Percentiles rank a stretch among this genome's conserved stretches.
These are phyloP conservation scores for Marmota monax DNA, from an alignment of 2,113 vertebrate species.

Conservation along the genomic window DNA sequence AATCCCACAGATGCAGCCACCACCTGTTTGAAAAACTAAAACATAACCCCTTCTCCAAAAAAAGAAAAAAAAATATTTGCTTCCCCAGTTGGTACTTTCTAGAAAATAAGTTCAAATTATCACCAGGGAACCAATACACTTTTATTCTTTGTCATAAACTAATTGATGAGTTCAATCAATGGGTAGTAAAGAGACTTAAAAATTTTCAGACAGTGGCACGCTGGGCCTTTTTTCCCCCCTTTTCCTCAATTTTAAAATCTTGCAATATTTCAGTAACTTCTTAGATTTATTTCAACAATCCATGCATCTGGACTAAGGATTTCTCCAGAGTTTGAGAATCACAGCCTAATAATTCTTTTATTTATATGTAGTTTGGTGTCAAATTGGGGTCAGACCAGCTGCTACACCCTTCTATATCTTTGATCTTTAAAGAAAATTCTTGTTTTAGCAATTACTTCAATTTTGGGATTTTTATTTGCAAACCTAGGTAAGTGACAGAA, in stretches of 20 bases:
- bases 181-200: background rate
- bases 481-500: background rate
- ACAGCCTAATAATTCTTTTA: background rate
- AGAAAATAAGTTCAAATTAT: background rate
- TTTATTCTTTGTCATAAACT: background rate
- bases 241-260: background rate
- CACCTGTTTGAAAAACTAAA: background rate
- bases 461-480: background rate
- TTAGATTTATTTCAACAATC: background rate
- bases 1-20: background rate
- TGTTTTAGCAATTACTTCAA: background rate
- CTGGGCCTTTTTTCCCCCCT: background rate
- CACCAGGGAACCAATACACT: background rate
- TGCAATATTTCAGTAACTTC: background rate
- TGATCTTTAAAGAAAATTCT: background rate
- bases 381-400: background rate
- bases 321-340: background rate
- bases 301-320: background rate
- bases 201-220: background rate
- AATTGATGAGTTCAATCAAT: background rate
- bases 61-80: background rate
- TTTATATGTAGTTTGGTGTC: background rate
- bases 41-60: background rate
- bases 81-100: background rate
- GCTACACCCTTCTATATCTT: background rate